Base-by-base conservation (phyloP, 2,888 invertebrate species). In the Lithophane semibrunnea region DNA sequence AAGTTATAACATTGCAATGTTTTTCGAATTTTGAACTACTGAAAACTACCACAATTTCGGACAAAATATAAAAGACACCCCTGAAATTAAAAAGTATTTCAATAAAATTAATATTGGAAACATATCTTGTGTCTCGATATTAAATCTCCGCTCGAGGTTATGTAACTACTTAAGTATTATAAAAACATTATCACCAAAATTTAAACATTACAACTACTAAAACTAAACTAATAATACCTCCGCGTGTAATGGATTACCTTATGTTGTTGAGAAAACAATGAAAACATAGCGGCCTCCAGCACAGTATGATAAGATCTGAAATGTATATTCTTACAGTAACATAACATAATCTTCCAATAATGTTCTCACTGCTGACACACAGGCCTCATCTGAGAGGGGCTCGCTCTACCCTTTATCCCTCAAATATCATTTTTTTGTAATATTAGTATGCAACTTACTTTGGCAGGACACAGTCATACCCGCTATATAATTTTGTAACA, bases 1-100 rank as follows among this genome's bases (percentile, higher is more conserved):
- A 58, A 73, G 21, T 29, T 52, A 79, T 49, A 63, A 63, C 8
- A 67, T 37, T 29, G 13, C 29, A 29, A 12, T 44, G 29, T 56
- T 49, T 63, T 56, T n/a, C 3, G 5, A 42, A 64, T 29, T 18
- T 69, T 13, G 2, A 18, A 21, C 24, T 21, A 24, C 37, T 47
- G 4, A 29, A 72, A 47, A 69, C 10, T 13, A 37, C 2, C 10
- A 21, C 56, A 37, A 60, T 16, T 18, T 24, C 37, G 5, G 2
- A 29, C 49, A 21, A 13, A 29, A 52, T 54, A 16, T n/a, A 52
- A 52, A 21, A 3, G n/a, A 44, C 8, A 4, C 21, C 47, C 0
- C 13, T 47, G 47, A 13, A 47, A 47, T 47, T 47, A 47, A 47
- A 47, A 47, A 47, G 13, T 47, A 47, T 47, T 9, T 29, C 0